Evolutionary conservation across 2,888 invertebrate species (phyloP), one percentile per base, ranked within the genome.

Genomic region (Ptychoptera albimana): DNA sequence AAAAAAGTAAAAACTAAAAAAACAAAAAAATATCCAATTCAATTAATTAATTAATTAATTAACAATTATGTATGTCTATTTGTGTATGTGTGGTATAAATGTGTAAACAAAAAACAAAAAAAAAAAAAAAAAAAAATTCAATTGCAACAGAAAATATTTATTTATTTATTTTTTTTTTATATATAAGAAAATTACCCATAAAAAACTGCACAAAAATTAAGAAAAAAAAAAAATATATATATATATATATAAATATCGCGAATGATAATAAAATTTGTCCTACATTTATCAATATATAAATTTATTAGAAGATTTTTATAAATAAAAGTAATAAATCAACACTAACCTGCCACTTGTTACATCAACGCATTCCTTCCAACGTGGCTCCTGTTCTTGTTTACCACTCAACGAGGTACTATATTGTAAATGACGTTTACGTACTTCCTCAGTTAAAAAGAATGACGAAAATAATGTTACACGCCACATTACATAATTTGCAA

Each of bases 401-500:
- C 91, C 91, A 7, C 82, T 82, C 8, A 91, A 69, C 0, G 79
- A 79, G 0, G 86, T 83, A 43, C 81, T 79, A 63, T 86, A 92
- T 34, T 79, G 74, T 42, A 89, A 67, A 58, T 89, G 87, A 1
- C 87, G 70, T 43, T 81, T 77, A 5, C 89, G 73, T 46, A 87
- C 71, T 45, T 74, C 74, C 43, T 89, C 86, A 0, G 78, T 82
- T 49, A 93, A 67, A 61, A 87, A 92, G 3, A 81, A 77, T 8
- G 86, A 76, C 0, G 86, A 81, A 5, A 83, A 81, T 1, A 80
- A 81, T 0, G 86, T 82, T 1, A 84, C 85, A 43, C 92, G 74
- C 92, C 93, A 93, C 77, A 92, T 77, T 53, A 88, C 79, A 59
- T 94, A 94, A 68, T 94, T 94, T 3, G 92, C 88, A 55, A 82